Conservation (phyloP, 2,888 invertebrate species). For the Lasioglossum villosulum region DNA sequence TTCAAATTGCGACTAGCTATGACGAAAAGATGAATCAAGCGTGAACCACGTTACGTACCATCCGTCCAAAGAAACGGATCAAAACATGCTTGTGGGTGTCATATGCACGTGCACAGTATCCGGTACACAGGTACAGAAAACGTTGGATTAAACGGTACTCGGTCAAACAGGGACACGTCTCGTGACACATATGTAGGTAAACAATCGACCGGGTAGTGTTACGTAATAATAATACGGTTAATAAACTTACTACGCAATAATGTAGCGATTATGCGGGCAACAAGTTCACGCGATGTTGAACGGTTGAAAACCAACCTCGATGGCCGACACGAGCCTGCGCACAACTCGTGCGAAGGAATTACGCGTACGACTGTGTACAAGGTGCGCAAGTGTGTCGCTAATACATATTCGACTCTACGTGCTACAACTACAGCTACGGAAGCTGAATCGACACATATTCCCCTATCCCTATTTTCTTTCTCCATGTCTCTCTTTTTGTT, state of each 20-base stretch:
- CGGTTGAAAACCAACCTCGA: constrained; percentile 58
- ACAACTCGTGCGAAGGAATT: neutral
- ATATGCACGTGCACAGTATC: neutral
- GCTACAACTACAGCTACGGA: neutral
- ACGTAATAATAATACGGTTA: constrained; percentile 56
- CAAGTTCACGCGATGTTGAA: constrained; percentile 55
- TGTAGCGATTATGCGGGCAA: constrained; percentile 43
- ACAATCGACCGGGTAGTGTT: constrained; percentile 40
- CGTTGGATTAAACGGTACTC: neutral
- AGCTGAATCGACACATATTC: neutral
- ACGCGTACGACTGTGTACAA: neutral
- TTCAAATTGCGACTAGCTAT: neutral
- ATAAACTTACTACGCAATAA: constrained; percentile 60
- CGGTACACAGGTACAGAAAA: neutral
- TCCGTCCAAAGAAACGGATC: neutral
- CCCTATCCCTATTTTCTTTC: neutral
- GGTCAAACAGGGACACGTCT: neutral
- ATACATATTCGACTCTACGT: neutral
- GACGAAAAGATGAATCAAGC: neutral
- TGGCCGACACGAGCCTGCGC: constrained; percentile 42
- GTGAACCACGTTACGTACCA: neutral
- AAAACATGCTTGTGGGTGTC: neutral
- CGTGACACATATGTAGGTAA: constrained; percentile 24
- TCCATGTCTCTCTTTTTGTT: neutral
- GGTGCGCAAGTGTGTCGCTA: no score